Conservation (phyloP, 1,140 invertebrate genomes). For the Pseudomyrmex dendroicus region DNA sequence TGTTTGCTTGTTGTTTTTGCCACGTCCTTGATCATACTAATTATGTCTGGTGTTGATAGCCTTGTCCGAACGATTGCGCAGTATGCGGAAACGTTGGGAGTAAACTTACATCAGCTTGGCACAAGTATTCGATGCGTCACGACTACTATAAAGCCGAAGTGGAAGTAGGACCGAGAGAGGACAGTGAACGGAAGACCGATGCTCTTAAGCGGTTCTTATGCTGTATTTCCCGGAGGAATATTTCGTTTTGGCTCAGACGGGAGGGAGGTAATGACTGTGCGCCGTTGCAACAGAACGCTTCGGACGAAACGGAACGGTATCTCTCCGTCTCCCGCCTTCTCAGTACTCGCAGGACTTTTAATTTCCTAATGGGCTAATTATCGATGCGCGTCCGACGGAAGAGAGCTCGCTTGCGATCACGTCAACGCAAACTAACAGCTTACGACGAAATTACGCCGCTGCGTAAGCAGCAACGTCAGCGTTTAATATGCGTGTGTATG, state of each 20-base stretch:
- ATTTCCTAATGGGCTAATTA: slow-evolving; percentile 51
- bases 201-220: slow-evolving; percentile 73
- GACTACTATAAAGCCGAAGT: slow-evolving; percentile 36
- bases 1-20: too few species aligned
- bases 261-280: slow-evolving; percentile 49
- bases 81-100: background rate
- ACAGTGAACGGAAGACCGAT: slow-evolving; percentile 47
- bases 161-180: slow-evolving; percentile 20
- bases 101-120: slow-evolving; percentile 7
- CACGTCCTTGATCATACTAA: background rate
- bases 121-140: slow-evolving; percentile 46
- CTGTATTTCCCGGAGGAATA: slow-evolving; percentile 73
- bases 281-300: slow-evolving; percentile 28
- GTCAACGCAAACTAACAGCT: slow-evolving; percentile 1
- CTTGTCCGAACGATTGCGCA: background rate
- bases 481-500: too few species aligned
- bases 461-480: too few species aligned
- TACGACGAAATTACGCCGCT: background rate
- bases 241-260: slow-evolving; percentile 67
- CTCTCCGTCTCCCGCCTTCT: background rate
- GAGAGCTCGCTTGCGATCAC: background rate
- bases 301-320: slow-evolving; percentile 11
- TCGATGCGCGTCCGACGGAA: slow-evolving; percentile 9
- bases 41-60: background rate
- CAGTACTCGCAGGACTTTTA: slow-evolving; percentile 39